Evolutionary conservation across 1,140 invertebrate genomes (phyloP).

Genomic region (Drosophila mojavensis): DNA sequence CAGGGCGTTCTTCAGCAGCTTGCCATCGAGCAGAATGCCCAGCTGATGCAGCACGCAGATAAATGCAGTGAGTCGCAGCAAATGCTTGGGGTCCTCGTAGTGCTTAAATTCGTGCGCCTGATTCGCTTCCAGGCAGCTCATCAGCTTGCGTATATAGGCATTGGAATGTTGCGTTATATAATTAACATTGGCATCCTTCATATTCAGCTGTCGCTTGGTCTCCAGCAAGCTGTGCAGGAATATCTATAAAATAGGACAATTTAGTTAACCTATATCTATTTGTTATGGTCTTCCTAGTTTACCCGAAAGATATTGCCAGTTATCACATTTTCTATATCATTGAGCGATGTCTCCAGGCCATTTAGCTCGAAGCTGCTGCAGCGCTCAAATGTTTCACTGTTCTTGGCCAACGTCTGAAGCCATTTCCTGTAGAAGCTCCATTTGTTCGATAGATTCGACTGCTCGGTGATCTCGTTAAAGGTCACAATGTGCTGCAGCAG

Average conservation of each 20-base stretch:
- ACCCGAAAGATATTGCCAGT: slow-evolving; percentile 88
- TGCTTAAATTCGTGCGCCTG: slow-evolving; percentile 44
- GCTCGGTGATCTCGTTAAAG: slow-evolving; percentile 65
- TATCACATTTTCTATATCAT: slow-evolving; percentile 85
- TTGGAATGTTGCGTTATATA: slow-evolving; percentile 89
- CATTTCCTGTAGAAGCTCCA: slow-evolving; percentile 76
- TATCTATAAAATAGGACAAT: slow-evolving; percentile 51
- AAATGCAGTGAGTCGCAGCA: slow-evolving; percentile 45
- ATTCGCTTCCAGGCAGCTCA: slow-evolving; percentile 35
- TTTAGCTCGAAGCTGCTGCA: slow-evolving; percentile 50
- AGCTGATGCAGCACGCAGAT: slow-evolving; percentile 52
- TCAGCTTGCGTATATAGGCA: slow-evolving; percentile 87
- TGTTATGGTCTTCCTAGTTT: slow-evolving; percentile 6
- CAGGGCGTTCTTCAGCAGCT: slow-evolving; percentile 38
- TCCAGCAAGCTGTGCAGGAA: slow-evolving; percentile 88
- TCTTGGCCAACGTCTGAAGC: slow-evolving; percentile 53
- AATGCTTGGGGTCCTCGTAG: slow-evolving; percentile 49
- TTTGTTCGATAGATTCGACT: slow-evolving; percentile 50
- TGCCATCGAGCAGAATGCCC: slow-evolving; percentile 59
- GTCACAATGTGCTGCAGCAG: slow-evolving; percentile 60
- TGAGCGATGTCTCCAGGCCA: slow-evolving; percentile 57
- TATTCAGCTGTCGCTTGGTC: slow-evolving; percentile 85
- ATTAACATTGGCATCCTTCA: slow-evolving; percentile 86
- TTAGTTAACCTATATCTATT: neutral
- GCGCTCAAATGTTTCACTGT: slow-evolving; percentile 8